phyloP scores from a whole-genome alignment of 2,797 vertebrate genomes.

The Echiichthys vipera region DNA sequence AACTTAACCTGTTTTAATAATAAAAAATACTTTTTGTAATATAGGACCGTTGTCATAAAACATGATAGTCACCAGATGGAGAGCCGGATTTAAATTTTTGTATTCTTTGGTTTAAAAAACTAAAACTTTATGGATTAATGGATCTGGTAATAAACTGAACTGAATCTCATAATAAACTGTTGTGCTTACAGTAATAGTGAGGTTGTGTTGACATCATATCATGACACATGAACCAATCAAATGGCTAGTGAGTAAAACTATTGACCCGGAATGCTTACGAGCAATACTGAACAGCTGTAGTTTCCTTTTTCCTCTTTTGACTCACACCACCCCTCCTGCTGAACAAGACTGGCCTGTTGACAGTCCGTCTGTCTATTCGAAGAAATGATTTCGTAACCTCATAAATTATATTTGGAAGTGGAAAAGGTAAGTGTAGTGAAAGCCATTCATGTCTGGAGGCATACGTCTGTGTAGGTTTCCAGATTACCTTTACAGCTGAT shows the following conservation, averaged over 20 bases:
- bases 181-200: background rate
- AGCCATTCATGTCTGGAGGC: background rate
- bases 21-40: too few relatives aligned
- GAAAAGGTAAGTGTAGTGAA: conserved; percentile 2
- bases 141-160: background rate
- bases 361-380: conserved; percentile 19
- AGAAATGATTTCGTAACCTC: conserved; percentile 20
- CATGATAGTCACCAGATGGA: background rate
- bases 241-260: too few relatives aligned
- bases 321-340: conserved; percentile 29
- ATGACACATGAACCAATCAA: background rate
- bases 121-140: background rate
- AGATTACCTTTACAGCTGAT: background rate
- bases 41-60: background rate
- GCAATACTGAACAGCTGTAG: background rate
- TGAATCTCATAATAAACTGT: background rate
- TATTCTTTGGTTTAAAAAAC: background rate
- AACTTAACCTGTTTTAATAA: too few relatives aligned
- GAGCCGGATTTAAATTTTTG: background rate
- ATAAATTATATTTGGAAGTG: conserved; percentile 1
- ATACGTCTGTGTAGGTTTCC: background rate
- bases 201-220: background rate
- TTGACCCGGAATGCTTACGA: conserved; percentile 15
- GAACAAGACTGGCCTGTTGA: conserved; percentile 53
- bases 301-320: conserved; percentile 62